These are phyloP conservation scores for Megamerina dolium DNA, from an alignment of 2,888 invertebrate species.

Conservation along the genomic window DNA sequence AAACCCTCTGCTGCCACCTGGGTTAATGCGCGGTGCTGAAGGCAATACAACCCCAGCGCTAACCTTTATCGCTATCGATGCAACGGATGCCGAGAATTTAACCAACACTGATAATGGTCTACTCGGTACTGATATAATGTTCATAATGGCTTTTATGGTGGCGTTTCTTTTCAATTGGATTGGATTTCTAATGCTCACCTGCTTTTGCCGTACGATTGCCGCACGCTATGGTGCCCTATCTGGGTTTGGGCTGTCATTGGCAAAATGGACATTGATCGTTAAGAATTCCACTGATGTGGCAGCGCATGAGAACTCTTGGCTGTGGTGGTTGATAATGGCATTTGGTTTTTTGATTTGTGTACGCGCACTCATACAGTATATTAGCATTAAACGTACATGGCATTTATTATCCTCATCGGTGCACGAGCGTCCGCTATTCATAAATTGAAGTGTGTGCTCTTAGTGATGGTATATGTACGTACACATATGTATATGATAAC, in stretches of 20 bases:
- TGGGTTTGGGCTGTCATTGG: slow-evolving; percentile 86
- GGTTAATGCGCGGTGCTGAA: slow-evolving; percentile 34
- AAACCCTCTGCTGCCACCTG: slow-evolving; percentile 35
- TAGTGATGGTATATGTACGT: no score
- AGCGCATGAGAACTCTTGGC: slow-evolving; percentile 82
- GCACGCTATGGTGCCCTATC: slow-evolving; percentile 88
- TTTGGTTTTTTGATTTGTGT: slow-evolving; percentile 83
- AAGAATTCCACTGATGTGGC: slow-evolving; percentile 85
- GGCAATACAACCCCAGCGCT: slow-evolving; percentile 52
- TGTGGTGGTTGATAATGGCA: slow-evolving; percentile 89
- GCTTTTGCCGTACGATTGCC: slow-evolving; percentile 90
- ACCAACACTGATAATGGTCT: slow-evolving; percentile 69
- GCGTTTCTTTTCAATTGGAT: slow-evolving; percentile 95
- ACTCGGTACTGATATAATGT: slow-evolving; percentile 89
- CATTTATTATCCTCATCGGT: slow-evolving; percentile 77
- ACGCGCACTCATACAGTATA: slow-evolving; percentile 79
- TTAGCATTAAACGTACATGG: slow-evolving; percentile 86
- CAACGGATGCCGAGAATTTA: slow-evolving; percentile 62
- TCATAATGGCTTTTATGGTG: slow-evolving; percentile 89
- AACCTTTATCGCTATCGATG: slow-evolving; percentile 70
- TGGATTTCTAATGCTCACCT: slow-evolving; percentile 85
- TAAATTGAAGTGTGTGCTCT: slow-evolving; percentile 57
- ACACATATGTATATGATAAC: no score
- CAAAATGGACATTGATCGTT: slow-evolving; percentile 92
- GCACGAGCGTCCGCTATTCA: slow-evolving; percentile 80